A percentile compares a stretch with the other conserved stretches of the same genome.
Evolutionary conservation across 2,797 vertebrate genomes (phyloP).

Genomic region (Nannoperca australis): DNA sequence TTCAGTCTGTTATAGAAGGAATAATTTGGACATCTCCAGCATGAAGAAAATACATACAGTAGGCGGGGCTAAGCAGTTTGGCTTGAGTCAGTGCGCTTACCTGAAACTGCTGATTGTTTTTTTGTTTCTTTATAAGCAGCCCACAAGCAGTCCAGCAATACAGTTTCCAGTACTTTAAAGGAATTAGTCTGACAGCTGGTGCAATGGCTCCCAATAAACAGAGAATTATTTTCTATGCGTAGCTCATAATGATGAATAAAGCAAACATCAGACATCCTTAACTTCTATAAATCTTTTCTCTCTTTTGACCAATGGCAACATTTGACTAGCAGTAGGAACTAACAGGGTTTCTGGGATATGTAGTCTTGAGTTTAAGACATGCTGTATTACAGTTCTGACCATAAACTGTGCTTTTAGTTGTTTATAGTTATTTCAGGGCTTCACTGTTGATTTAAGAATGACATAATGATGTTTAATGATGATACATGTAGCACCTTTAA

Average conservation of each 20-base stretch:
- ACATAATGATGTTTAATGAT: background rate
- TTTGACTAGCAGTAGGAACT: background rate
- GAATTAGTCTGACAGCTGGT: background rate
- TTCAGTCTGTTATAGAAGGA: constrained; percentile 1
- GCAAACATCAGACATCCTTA: background rate
- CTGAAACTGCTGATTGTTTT: background rate
- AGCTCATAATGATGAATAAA: background rate
- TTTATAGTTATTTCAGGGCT: background rate
- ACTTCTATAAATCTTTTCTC: background rate
- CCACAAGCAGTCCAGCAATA: background rate
- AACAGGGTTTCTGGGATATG: background rate
- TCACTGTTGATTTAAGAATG: background rate
- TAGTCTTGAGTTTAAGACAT: background rate
- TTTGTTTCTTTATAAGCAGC: background rate
- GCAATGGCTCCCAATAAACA: background rate
- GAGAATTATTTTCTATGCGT: background rate
- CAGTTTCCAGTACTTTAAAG: background rate
- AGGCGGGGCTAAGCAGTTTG: background rate
- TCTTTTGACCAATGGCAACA: constrained; percentile 9
- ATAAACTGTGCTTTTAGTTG: background rate
- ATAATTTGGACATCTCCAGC: constrained; percentile 10
- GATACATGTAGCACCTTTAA: constrained; percentile 12
- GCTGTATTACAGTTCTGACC: background rate
- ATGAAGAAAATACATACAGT: background rate
- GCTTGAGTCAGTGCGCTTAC: background rate